phyloP scores from a whole-genome alignment of 1,140 invertebrate species.

The Carcinoscorpius rotundicauda region DNA sequence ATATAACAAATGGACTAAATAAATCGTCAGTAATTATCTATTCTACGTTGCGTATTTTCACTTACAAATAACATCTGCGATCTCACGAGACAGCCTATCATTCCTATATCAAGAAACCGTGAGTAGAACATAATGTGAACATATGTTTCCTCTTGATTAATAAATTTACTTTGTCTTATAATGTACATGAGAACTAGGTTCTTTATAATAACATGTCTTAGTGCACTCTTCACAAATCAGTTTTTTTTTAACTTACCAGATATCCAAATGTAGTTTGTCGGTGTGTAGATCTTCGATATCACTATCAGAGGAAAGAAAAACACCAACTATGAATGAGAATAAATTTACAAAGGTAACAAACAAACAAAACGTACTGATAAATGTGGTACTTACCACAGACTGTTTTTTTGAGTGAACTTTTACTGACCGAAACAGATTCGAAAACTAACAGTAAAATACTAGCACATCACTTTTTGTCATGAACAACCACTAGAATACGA shows the following conservation, averaged over 20 bases:
- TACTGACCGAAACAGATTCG: no score
- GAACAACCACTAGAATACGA: no score
- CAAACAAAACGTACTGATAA: no score
- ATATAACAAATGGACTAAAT: not conserved
- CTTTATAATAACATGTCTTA: not conserved
- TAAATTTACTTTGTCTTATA: not conserved
- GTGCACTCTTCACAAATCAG: not conserved
- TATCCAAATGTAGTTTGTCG: constrained; percentile 82
- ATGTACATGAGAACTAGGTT: not conserved
- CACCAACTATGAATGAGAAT: not conserved
- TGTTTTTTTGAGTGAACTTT: no score
- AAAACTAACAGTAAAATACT: no score
- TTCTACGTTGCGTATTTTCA: no score
- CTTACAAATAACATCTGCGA: no score
- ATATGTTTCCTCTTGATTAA: not conserved
- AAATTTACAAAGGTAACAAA: no score
- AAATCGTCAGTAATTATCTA: not conserved
- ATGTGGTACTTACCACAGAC: no score
- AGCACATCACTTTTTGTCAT: no score
- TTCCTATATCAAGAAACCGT: not conserved
- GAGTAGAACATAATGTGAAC: not conserved
- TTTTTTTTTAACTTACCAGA: constrained; percentile 52
- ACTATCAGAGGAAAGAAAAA: constrained; percentile 43
- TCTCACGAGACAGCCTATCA: no score
- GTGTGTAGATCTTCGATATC: constrained; percentile 78